These are phyloP conservation scores for Brevimyrus niger DNA, from an alignment of 2,113 vertebrate species.

Conservation along the genomic window DNA sequence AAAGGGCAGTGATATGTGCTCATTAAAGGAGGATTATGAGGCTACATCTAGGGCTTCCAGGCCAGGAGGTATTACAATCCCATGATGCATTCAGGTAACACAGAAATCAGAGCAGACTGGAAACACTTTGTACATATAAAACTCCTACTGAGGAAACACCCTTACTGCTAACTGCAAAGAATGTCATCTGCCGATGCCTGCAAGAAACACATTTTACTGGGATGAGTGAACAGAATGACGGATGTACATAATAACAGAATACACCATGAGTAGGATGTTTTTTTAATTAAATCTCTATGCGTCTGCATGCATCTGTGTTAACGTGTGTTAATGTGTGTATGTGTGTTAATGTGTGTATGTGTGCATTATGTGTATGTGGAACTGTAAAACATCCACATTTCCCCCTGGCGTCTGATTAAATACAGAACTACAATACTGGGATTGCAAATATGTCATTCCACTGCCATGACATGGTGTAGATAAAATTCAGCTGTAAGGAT, in stretches of 20 bases:
- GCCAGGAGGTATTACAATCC: neutral
- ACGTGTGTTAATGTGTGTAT: too few relatives aligned
- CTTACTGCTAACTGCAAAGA: neutral
- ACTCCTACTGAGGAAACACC: neutral
- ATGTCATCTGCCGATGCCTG: neutral
- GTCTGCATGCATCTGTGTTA: neutral
- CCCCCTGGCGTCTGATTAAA: neutral
- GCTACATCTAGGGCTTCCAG: neutral
- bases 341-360: too few relatives aligned
- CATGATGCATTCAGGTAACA: neutral
- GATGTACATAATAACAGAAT: neutral
- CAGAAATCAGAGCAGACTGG: neutral
- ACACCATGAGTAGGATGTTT: neutral
- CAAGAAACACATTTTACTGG: neutral
- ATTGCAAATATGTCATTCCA: neutral
- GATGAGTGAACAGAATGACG: neutral
- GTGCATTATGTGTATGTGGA: neutral
- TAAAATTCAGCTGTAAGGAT: neutral
- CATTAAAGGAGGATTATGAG: neutral
- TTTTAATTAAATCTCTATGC: neutral
- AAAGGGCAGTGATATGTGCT: neutral
- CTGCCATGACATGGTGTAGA: neutral
- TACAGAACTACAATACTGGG: neutral
- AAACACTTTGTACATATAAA: neutral
- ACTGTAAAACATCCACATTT: neutral